phyloP scores from a whole-genome alignment of 2,113 vertebrate genomes.

The Vanacampus margaritifer region DNA sequence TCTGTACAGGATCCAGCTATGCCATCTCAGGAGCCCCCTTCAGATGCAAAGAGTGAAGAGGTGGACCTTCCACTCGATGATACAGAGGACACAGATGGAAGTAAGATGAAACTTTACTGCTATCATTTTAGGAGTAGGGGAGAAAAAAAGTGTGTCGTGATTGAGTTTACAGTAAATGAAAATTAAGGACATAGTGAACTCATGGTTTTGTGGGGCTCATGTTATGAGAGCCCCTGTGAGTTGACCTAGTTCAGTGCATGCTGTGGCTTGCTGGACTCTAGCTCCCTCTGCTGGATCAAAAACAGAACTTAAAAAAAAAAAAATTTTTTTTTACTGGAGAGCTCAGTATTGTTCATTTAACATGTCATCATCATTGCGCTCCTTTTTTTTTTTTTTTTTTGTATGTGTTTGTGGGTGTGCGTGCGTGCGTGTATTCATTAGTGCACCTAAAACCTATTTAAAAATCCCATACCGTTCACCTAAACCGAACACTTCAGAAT shows the following conservation, averaged over 20 bases:
- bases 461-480: too few relatives aligned
- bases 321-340: too few relatives aligned
- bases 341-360: too few relatives aligned
- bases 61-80: slow-evolving; percentile 84
- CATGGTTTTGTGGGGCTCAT: slow-evolving; percentile 10
- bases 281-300: slow-evolving; percentile 56
- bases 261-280: slow-evolving; percentile 4
- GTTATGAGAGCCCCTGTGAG: slow-evolving; percentile 17
- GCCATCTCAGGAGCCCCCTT: slow-evolving; percentile 93
- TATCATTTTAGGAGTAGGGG: too few relatives aligned
- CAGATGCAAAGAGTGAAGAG: slow-evolving; percentile 82
- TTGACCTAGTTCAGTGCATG: slow-evolving; percentile 38
- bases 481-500: too few relatives aligned
- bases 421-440: too few relatives aligned
- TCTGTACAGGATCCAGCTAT: slow-evolving; percentile 91
- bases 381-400: neutral
- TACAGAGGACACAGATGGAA: slow-evolving; percentile 81
- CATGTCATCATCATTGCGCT: too few relatives aligned
- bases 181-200: neutral
- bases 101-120: slow-evolving; percentile 69
- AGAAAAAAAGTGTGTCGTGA: neutral
- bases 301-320: too few relatives aligned
- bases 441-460: too few relatives aligned
- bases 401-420: too few relatives aligned
- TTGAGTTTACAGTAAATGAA: neutral